Base-by-base conservation (phyloP, 2,113 vertebrate genomes). In the Burhinus bistriatus region DNA sequence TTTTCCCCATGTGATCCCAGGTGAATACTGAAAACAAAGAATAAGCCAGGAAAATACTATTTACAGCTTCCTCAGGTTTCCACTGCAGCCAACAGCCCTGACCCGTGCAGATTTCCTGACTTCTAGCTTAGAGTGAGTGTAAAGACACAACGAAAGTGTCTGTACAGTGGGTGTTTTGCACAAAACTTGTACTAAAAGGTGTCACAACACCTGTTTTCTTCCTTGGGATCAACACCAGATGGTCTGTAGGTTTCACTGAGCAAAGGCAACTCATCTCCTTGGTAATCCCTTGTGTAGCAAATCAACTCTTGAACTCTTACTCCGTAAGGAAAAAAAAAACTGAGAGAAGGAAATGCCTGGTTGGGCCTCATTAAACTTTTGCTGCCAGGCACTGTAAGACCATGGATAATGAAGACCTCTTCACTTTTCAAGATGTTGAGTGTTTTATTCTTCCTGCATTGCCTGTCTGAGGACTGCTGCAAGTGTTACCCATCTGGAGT, bases 121-220 rank as follows among this genome's bases (percentile, higher is more conserved):
- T 92, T 68, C 15, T 72, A 55, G 18, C 7, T 69, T 22, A 20
- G 34, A 13, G 52, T 42, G 49, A 11, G 32, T 71, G 47, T 65
- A 42, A 78, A 90, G 51, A n/a, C 23, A 81, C 26, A 81, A 83
- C 1, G 5, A 59, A 54, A 45, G 4, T 32, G 15, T 38, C 40
- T 61, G 13, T 47, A 38, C 4, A 9, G 44, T 62, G 47, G n/a
- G 38, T 64, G 66, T 66, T 91, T 36, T 79, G 23, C 57, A 75
- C 75, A 87, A 45, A 89, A 83, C 65, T 52, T 64, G 42, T 93
- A 44, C 30, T 84, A 68, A 92, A 93, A 97, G 55, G 30, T 52
- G 58, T 93, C 94, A 96, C 65, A 52, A 30, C 83, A 93, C 30
- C 49, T 70, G 27, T 78, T 95, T 97, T 95, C 87, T 91, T 80